Evolutionary conservation across 2,888 invertebrate genomes (phyloP).

Genomic region (Drosophila greeni): DNA sequence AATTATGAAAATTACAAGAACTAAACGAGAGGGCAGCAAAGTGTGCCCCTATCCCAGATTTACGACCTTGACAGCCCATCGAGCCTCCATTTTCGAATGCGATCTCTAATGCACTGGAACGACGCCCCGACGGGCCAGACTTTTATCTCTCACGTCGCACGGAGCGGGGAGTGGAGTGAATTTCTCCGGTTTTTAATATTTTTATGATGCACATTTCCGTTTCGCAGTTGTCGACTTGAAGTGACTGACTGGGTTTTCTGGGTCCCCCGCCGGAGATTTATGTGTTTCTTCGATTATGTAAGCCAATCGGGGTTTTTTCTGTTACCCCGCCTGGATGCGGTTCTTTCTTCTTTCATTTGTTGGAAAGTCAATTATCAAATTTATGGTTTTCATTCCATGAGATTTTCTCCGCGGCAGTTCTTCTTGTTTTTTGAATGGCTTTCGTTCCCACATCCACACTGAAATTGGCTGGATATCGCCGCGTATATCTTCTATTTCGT

Average conservation of each 20-base stretch:
- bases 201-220: constrained; percentile 72
- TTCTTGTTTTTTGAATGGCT: constrained; percentile 39
- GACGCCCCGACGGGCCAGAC: constrained; percentile 33
- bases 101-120: constrained; percentile 65
- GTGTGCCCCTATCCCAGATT: constrained; percentile 56
- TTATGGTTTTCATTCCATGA: constrained; percentile 63
- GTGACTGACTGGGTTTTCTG: constrained; percentile 58
- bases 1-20: constrained; percentile 59
- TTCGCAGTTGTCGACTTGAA: constrained; percentile 31
- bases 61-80: constrained; percentile 64
- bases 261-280: constrained; percentile 57
- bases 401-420: constrained; percentile 44
- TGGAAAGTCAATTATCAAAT: constrained; percentile 75
- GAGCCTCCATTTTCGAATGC: constrained; percentile 50
- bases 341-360: constrained; percentile 30
- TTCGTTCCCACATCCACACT: constrained; percentile 52
- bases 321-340: constrained; percentile 11
- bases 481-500: constrained; percentile 17
- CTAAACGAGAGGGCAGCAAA: constrained; percentile 21
- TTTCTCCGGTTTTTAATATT: constrained; percentile 65
- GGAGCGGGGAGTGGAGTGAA: constrained; percentile 11
- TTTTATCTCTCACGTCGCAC: constrained; percentile 39
- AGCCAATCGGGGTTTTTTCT: constrained; percentile 54
- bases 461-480: constrained; percentile 14
- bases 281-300: constrained; percentile 71